Evolutionary conservation across 2,888 invertebrate genomes (phyloP).

Genomic region (Polydrusus pterygomalis): DNA sequence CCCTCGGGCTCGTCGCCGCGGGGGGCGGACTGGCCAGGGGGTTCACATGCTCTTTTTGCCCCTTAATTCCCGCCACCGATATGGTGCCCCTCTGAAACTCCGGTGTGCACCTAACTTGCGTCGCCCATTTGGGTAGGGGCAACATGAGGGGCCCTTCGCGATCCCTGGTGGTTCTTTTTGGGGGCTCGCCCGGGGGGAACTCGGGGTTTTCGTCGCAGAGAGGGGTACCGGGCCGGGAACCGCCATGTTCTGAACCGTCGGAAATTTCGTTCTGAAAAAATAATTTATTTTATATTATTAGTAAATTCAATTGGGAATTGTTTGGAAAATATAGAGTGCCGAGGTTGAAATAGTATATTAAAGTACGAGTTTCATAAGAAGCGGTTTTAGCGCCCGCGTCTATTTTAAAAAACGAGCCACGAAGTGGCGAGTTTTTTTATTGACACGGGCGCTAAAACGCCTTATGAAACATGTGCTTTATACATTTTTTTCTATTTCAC

Average conservation of each 20-base stretch:
- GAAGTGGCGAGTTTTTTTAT: too few relatives aligned
- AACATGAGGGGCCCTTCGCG: slow-evolving; percentile 82
- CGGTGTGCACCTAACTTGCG: slow-evolving; percentile 65
- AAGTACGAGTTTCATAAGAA: too few relatives aligned
- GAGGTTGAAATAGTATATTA: too few relatives aligned
- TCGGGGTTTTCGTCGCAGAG: slow-evolving; percentile 89
- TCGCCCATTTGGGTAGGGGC: slow-evolving; percentile 92
- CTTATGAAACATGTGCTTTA: too few relatives aligned
- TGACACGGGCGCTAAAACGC: too few relatives aligned
- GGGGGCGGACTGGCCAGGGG: slow-evolving; percentile 70
- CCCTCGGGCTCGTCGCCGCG: slow-evolving; percentile 71
- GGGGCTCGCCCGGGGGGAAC: slow-evolving; percentile 82
- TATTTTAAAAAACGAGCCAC: too few relatives aligned
- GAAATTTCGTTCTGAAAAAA: slow-evolving; percentile 53
- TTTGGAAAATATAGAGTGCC: too few relatives aligned
- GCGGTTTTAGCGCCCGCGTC: too few relatives aligned
- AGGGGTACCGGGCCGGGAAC: slow-evolving; percentile 90
- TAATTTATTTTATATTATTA: too few relatives aligned
- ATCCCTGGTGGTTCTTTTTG: slow-evolving; percentile 77
- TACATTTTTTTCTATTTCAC: too few relatives aligned
- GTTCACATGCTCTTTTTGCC: slow-evolving; percentile 66
- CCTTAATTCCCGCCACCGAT: slow-evolving; percentile 71
- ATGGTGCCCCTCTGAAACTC: slow-evolving; percentile 59
- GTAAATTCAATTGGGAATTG: too few relatives aligned
- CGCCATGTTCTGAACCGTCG: slow-evolving; percentile 76